These are phyloP conservation scores for Liposcelis brunnea DNA, from an alignment of 2,888 invertebrate species.

Conservation along the genomic window DNA sequence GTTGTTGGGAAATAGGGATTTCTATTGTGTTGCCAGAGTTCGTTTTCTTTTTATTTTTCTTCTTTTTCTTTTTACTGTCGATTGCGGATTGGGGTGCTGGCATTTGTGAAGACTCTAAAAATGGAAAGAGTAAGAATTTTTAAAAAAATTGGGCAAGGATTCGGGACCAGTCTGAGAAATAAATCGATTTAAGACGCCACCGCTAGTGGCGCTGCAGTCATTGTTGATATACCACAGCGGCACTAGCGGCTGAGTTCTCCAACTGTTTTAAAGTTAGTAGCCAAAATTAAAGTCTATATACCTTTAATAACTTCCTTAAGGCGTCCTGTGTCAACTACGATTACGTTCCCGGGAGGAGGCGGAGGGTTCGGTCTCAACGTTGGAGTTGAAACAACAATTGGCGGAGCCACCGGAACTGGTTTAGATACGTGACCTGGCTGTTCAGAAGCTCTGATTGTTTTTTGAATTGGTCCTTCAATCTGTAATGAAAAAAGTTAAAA, in stretches of 20 bases:
- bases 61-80: conserved; percentile 23
- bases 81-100: conserved; percentile 14
- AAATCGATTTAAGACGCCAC: too few species aligned
- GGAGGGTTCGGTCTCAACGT: background rate
- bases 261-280: too few species aligned
- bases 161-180: too few species aligned
- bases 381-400: background rate
- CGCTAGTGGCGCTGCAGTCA: too few species aligned
- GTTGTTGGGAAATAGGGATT: too few species aligned
- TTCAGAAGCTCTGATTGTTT: conserved; percentile 1
- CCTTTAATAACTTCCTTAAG: conserved; percentile 28
- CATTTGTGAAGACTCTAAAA: too few species aligned
- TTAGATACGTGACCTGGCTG: conserved; percentile 1
- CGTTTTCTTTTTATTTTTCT: background rate
- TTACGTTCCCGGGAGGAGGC: conserved; percentile 25
- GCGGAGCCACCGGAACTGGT: background rate
- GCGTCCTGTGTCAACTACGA: conserved; percentile 41
- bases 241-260: too few species aligned
- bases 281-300: too few species aligned
- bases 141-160: too few species aligned
- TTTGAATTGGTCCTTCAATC: conserved; percentile 5
- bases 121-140: too few species aligned
- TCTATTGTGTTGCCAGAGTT: too few species aligned
- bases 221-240: too few species aligned
- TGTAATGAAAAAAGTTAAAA: background rate